A percentile compares a stretch with the other conserved stretches of the same genome.
These are phyloP conservation scores for Lordiphosa stackelbergi DNA, from an alignment of 1,140 invertebrate species.

Conservation along the genomic window DNA sequence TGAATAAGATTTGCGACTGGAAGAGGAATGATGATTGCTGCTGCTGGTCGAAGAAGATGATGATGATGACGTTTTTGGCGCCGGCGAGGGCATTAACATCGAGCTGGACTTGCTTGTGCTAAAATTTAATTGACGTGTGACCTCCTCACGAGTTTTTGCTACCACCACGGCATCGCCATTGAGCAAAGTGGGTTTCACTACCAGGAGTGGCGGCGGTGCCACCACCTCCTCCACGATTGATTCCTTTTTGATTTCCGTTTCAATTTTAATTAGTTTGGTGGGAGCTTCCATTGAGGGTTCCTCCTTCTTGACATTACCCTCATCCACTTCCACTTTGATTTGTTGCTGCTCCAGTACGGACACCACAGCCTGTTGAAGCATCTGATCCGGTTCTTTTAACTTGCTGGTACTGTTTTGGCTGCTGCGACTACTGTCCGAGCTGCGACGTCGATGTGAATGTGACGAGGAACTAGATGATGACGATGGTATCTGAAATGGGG, in stretches of 20 bases:
- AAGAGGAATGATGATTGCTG: conserved; percentile 55
- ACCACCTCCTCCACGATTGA: conserved; percentile 9
- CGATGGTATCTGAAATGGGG: conserved; percentile 36
- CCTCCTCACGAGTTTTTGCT: conserved; percentile 62
- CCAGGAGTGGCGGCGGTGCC: too few species aligned
- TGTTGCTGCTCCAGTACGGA: conserved; percentile 27
- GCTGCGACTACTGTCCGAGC: conserved; percentile 65
- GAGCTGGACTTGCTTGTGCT: conserved; percentile 25
- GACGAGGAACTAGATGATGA: conserved; percentile 61
- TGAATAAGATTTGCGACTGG: conserved; percentile 46
- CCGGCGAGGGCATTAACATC: conserved; percentile 65
- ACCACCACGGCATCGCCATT: conserved; percentile 33
- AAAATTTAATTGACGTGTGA: conserved; percentile 65
- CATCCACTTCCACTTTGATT: conserved; percentile 32
- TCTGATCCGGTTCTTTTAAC: conserved; percentile 18
- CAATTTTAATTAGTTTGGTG: conserved; percentile 38
- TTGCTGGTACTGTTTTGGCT: conserved; percentile 60
- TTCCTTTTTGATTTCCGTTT: conserved; percentile 59
- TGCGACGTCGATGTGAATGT: conserved; percentile 58
- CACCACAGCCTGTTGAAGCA: conserved; percentile 22
- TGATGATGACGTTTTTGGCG: conserved; percentile 39
- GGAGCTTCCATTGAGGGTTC: conserved; percentile 14
- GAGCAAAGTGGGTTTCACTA: conserved; percentile 25
- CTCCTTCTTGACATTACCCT: conserved; percentile 37
- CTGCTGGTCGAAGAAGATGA: conserved; percentile 23